These are phyloP conservation scores for Sipha maydis DNA, from an alignment of 2,888 invertebrate genomes.

Conservation along the genomic window DNA sequence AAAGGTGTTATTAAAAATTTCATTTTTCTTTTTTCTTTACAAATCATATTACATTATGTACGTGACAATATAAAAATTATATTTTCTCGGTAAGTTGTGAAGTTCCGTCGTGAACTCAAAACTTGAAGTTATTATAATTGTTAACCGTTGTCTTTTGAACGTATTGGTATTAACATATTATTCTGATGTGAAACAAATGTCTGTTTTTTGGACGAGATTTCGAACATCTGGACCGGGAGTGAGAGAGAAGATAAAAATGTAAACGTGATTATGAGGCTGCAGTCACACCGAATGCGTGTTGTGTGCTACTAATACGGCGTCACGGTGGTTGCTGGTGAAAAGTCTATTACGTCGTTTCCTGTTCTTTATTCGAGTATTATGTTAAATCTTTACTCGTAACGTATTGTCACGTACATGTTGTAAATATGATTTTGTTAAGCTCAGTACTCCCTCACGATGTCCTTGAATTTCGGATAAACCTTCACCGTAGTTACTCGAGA, in stretches of 20 bases:
- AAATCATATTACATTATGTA: too few relatives aligned
- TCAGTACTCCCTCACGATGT: neutral
- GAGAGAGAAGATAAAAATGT: neutral
- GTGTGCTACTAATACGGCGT: neutral
- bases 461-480: neutral
- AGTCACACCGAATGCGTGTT: neutral
- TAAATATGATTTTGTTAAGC: neutral
- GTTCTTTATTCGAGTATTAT: neutral
- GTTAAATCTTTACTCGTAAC: neutral
- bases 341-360: neutral
- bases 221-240: neutral
- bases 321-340: neutral
- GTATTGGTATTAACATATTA: neutral
- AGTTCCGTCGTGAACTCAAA: too few relatives aligned
- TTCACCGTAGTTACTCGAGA: neutral
- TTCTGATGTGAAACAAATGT: neutral
- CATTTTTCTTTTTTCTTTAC: too few relatives aligned
- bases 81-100: too few relatives aligned
- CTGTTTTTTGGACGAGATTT: neutral
- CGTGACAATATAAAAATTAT: too few relatives aligned
- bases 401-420: neutral
- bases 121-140: too few relatives aligned
- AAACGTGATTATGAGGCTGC: neutral
- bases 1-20: too few relatives aligned
- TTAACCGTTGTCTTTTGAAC: too few relatives aligned